Base-by-base conservation (phyloP, 1,140 invertebrate species). In the Triops cancriformis region DNA sequence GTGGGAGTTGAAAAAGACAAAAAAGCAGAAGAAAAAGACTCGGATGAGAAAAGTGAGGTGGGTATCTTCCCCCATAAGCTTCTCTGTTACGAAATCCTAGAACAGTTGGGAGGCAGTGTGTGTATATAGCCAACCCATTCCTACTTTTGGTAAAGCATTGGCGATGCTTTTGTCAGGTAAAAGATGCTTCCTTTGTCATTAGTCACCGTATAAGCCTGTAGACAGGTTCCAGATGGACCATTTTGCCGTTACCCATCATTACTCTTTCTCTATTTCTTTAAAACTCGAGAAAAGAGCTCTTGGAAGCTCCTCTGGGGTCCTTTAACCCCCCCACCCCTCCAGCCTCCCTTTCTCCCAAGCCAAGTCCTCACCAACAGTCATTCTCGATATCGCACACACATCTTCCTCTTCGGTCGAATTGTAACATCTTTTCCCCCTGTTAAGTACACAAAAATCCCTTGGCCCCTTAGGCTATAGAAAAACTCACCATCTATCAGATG, bases 211-310 rank as follows among this genome's bases (percentile, higher is more conserved):
- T 64, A 64, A 64, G 51, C 51, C n/a, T 23, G 51, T 64, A 18
- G 51, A 64, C 51, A 64, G 51, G 51, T 64, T 64, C 51, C 51
- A 64, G 51, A 64, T 64, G 51, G 51, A 64, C 51, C 51, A 64
- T 64, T 64, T 64, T 64, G 51, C 51, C 51, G 51, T 64, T 64
- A 3, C 51, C 18, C 51, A 64, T 64, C 51, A 64, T 64, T 64
- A 64, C 51, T 64, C 51, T 64, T 64, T 64, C 51, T 64, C 51
- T 64, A 64, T 23, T 64, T 10, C 51, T 64, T 64, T 18, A 64
- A 64, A 64, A 64, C 51, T 64, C 11, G n/a, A n/a, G 7, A 5
- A n/a, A 64, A 64, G 51, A 23, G 23, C 23, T 9, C 51, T 64
- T 23, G 45, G 4, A 23, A 64, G n/a, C 51, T 64, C 31, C 31